Base-by-base conservation (phyloP, 2,797 vertebrate species). In the Sylvilagus floridanus region DNA sequence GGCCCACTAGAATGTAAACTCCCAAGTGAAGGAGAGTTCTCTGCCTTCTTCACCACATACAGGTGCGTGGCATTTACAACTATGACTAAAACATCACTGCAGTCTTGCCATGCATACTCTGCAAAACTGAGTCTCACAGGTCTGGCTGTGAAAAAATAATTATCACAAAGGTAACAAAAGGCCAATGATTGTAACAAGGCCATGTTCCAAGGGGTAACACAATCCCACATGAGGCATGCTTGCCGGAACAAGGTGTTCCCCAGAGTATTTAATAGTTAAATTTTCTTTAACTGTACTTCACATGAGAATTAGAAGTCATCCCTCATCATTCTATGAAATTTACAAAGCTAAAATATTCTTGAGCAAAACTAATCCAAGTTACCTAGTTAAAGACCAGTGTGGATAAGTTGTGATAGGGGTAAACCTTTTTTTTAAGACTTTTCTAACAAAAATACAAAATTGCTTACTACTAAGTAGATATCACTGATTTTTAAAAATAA, bases 291-390 rank as follows among this genome's bases (percentile, higher is more conserved):
- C 0, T 57, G 19, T 68, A 63, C 65, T 85, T 91, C 54, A 91
- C 37, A 75, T 47, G 13, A 85, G n/a, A 35, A 86, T 62, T 26
- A 73, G 92, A 62, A 62, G 66, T 52, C 77, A 7, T 54, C 54
- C n/a, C 54, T 81, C 78, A 3, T 63, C 91, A 76, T 47, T 82
- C 17, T n/a, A 86, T 32, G 30, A 90, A 84, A 73, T 52, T 62
- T 52, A 28, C 26, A 93, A 88, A 69, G 85, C 5, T 16, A 88
- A 96, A 93, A 24, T 88, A 95, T 62, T 85, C 32, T 68, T 88
- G 7, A 90, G 28, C 32, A 90, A 93, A 90, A 82, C 32, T 21
- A 93, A 77, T 47, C 54, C 54, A n/a, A 69, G 22, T 79, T 91
- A 32, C 11, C 35, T 35, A 84, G 54, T 65, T 69, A 89, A 91